Percentiles rank a stretch among this genome's conserved stretches.
These are phyloP conservation scores for Anneissia japonica DNA, from an alignment of 35 echinoderm and acorn worm genomes.

Conservation along the genomic window DNA sequence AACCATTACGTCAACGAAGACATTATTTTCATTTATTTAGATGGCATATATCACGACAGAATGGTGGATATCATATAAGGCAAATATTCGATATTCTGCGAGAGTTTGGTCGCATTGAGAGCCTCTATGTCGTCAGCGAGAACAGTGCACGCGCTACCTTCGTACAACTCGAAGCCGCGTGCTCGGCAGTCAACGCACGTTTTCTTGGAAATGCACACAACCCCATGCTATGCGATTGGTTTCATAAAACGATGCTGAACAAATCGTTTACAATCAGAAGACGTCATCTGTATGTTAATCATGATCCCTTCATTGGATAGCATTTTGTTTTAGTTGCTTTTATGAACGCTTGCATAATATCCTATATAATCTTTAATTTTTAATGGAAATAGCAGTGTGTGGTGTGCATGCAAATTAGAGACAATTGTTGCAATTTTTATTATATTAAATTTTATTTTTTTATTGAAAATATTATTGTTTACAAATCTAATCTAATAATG, in stretches of 20 bases:
- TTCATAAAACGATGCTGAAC: constrained; percentile 42
- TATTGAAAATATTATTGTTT: no score
- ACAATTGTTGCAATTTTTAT: no score
- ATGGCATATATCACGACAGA: constrained; percentile 29
- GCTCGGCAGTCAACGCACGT: constrained; percentile 1
- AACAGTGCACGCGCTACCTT: constrained; percentile 31
- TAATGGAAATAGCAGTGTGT: no score
- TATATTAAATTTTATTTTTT: no score
- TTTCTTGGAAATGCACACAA: constrained; percentile 22
- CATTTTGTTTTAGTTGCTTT: no score
- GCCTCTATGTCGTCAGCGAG: constrained; percentile 17
- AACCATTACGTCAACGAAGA: neutral
- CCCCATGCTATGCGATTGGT: constrained; percentile 25
- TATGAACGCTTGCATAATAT: no score
- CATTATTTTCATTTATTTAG: constrained; percentile 5
- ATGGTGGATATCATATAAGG: constrained; percentile 5
- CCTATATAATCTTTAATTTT: no score
- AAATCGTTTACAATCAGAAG: constrained; percentile 29
- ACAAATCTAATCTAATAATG: no score
- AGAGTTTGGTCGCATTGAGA: constrained; percentile 21
- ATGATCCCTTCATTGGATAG: constrained; percentile 36
- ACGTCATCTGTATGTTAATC: constrained; percentile 27
- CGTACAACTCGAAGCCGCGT: constrained; percentile 20
- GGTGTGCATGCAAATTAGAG: no score
- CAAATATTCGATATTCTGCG: constrained; percentile 18